Percentiles rank a stretch among this genome's conserved stretches.
These are phyloP conservation scores for Melanotus villosus DNA, from an alignment of 2,888 invertebrate genomes.

Conservation along the genomic window DNA sequence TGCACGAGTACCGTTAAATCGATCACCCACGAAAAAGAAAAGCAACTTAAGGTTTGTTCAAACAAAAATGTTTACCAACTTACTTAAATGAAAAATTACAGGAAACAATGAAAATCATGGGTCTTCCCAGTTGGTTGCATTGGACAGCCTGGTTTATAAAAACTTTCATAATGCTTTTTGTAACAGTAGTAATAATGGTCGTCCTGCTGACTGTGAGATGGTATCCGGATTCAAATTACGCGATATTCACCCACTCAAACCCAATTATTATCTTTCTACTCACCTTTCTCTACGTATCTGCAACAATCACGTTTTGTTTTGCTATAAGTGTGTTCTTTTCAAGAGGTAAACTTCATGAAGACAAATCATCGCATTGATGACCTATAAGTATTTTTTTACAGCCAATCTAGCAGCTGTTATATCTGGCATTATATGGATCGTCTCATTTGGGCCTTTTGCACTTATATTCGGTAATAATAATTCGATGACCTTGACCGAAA, in stretches of 20 bases:
- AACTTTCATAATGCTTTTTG: slow-evolving; percentile 76
- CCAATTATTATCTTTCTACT: slow-evolving; percentile 77
- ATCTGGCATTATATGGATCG: slow-evolving; percentile 35
- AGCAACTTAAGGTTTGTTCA: slow-evolving; percentile 76
- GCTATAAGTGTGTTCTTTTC: slow-evolving; percentile 82
- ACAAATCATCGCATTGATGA: slow-evolving; percentile 61
- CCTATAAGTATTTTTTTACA: slow-evolving; percentile 13
- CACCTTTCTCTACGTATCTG: slow-evolving; percentile 76
- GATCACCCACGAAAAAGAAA: slow-evolving; percentile 83
- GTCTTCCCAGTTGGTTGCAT: slow-evolving; percentile 85
- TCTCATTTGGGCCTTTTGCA: slow-evolving; percentile 57
- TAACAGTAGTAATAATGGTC: slow-evolving; percentile 73
- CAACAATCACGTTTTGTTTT: slow-evolving; percentile 80
- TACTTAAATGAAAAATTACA: no score
- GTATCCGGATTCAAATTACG: slow-evolving; percentile 58
- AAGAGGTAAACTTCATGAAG: slow-evolving; percentile 77
- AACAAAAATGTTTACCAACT: no score
- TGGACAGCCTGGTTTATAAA: slow-evolving; percentile 90
- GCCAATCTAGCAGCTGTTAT: slow-evolving; percentile 37
- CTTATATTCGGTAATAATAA: slow-evolving; percentile 77
- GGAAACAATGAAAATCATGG: slow-evolving; percentile 95
- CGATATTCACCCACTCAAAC: slow-evolving; percentile 77
- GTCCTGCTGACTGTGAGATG: slow-evolving; percentile 67
- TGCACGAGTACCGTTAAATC: slow-evolving; percentile 85
- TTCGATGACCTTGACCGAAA: slow-evolving; percentile 72